Percentiles rank a stretch among this genome's conserved stretches.
phyloP scores from a whole-genome alignment of 2,888 invertebrate genomes.

The Mythimna albipuncta region DNA sequence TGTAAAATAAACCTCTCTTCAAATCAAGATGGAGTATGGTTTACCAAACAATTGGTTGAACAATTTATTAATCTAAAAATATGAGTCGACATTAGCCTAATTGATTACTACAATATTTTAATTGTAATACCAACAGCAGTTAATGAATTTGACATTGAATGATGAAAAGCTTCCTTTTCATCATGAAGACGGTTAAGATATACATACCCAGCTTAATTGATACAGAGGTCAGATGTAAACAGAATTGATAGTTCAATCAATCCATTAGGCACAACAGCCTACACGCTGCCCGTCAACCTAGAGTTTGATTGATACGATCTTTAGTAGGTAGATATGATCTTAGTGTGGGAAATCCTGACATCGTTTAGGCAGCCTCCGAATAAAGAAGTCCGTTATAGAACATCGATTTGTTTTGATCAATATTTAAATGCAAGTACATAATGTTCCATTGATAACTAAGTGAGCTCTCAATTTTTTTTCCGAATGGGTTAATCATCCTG shows the following conservation, averaged over 20 bases:
- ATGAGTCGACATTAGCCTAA: constrained; percentile 27
- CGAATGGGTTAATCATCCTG: neutral
- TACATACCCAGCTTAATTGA: constrained; percentile 64
- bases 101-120: constrained; percentile 37
- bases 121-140: constrained; percentile 37
- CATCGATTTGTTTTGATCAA: constrained; percentile 27
- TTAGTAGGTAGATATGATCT: constrained; percentile 32
- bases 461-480: constrained; percentile 10
- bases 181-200: constrained; percentile 51
- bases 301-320: constrained; percentile 60
- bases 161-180: constrained; percentile 58
- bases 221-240: constrained; percentile 61
- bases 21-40: neutral
- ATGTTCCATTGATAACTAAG: neutral
- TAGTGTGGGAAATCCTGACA: constrained; percentile 45
- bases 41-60: constrained; percentile 12
- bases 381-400: constrained; percentile 8
- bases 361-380: constrained; percentile 24
- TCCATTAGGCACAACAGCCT: constrained; percentile 61
- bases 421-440: neutral
- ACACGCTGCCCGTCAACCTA: constrained; percentile 60
- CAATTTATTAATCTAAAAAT: constrained; percentile 29
- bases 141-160: constrained; percentile 57
- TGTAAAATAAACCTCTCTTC: constrained; percentile 2
- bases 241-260: constrained; percentile 66